Base-by-base conservation (phyloP, 2,113 vertebrate species). In the Gyps fulvus region DNA sequence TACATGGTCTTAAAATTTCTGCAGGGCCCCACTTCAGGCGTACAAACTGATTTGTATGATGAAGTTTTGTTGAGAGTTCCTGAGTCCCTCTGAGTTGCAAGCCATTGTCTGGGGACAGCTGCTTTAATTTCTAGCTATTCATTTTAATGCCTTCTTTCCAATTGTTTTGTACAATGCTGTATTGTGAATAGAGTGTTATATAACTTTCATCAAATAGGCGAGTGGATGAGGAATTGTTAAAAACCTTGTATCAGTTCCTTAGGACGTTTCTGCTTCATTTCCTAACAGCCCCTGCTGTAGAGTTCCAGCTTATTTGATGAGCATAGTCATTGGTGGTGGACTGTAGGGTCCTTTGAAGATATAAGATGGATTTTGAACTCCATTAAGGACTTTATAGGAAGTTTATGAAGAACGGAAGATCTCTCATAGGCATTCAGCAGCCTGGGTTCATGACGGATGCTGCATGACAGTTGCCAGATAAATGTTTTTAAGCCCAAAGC, bases 71-170 rank as follows among this genome's bases (percentile, higher is more conserved):
- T 49, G 82, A n/a, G 69, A 43, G 31, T 27, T 72, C 55, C 12
- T 1, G 12, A 16, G 52, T 96, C 59, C 38, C 16, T 89, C 69
- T 13, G 52, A 72, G 66, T 76, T 83, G 66, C 81, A 83, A 76
- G 16, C 82, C 54, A 73, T 88, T 97, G 87, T 93, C 66, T 94
- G 81, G 50, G 70, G 91, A 38, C 82, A 97, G 95, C 93, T 96
- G 90, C 87, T 88, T 85, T 76, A 57, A 77, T 95, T 91, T 88
- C 40, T 76, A 67, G 45, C 81, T 70, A 32, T 95, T 85, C 77
- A 65, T 90, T 85, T 66, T 77, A 70, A 36, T 49, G n/a, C 34
- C 32, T 45, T 67, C 77, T 76, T 95, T 72, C 40, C 70, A 17
- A 34, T 91, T 90, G 71, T 90, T 83, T 90, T 87, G 66, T 79